phyloP scores from a whole-genome alignment of 2,797 vertebrate genomes.

The Dendrocincla tyrannina region DNA sequence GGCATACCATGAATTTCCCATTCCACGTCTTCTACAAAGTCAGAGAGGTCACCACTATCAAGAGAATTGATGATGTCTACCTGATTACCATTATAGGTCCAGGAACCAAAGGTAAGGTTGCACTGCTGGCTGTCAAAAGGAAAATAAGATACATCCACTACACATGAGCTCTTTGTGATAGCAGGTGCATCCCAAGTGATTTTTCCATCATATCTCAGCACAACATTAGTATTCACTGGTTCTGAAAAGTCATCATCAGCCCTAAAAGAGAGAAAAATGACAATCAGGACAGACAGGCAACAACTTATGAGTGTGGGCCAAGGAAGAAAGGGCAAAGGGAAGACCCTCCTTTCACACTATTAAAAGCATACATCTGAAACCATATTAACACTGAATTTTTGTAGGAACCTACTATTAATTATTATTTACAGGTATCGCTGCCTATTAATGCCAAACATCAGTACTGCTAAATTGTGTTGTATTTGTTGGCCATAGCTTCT shows the following conservation, averaged over 20 bases:
- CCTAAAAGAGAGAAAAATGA: slow-evolving; percentile 70
- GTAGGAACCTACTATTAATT: background rate
- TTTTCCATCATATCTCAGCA: slow-evolving; percentile 92
- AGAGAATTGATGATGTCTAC: slow-evolving; percentile 90
- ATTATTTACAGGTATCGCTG: background rate
- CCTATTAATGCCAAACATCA: background rate
- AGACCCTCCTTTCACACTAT: background rate
- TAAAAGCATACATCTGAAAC: background rate
- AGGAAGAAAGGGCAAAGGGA: background rate
- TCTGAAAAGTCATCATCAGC: slow-evolving; percentile 91
- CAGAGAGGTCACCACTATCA: slow-evolving; percentile 91
- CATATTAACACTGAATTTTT: background rate
- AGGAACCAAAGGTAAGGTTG: slow-evolving; percentile 97
- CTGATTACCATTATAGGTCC: slow-evolving; percentile 99
- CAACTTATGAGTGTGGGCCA: background rate
- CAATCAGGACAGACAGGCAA: background rate
- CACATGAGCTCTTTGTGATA: slow-evolving; percentile 96
- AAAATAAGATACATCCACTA: slow-evolving; percentile 95
- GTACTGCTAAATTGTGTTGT: background rate
- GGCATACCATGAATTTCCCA: slow-evolving; percentile 98
- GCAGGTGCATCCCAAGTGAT: slow-evolving; percentile 95
- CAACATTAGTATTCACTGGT: slow-evolving; percentile 90
- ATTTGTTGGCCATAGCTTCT: background rate
- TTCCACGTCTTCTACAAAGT: slow-evolving; percentile 96
- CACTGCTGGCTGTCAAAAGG: slow-evolving; percentile 95